Evolutionary conservation across 2,888 invertebrate genomes (phyloP).

Genomic region (Ichneumoninae sp.): DNA sequence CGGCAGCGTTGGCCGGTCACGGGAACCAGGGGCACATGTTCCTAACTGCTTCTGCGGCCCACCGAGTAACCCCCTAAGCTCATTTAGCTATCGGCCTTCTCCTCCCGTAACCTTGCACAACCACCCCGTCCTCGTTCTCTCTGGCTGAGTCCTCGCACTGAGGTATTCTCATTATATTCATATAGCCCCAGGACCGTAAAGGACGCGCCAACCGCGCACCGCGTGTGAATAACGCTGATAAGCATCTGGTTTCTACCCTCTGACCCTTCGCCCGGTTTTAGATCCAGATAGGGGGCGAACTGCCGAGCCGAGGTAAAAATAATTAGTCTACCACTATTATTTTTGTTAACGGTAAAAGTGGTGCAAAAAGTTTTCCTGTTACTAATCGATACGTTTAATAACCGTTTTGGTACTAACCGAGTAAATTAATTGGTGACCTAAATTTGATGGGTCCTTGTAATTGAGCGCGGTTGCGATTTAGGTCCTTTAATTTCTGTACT

Average conservation of each 20-base stretch:
- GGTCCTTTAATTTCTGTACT: too few species aligned
- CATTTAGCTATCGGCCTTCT: constrained; percentile 71
- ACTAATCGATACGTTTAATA: too few species aligned
- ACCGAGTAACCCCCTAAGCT: constrained; percentile 67
- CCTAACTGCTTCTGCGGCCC: constrained; percentile 71
- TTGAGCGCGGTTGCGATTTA: not conserved
- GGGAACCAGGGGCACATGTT: constrained; percentile 65
- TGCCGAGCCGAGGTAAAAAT: not conserved
- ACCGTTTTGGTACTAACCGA: too few species aligned
- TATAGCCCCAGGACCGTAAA: constrained; percentile 61
- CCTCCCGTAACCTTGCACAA: constrained; percentile 38
- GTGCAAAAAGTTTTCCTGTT: not conserved
- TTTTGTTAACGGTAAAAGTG: not conserved
- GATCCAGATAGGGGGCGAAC: not conserved
- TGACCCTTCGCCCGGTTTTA: constrained; percentile 26
- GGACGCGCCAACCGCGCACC: constrained; percentile 62
- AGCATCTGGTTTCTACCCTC: constrained; percentile 69
- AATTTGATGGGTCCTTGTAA: not conserved
- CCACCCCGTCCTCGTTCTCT: constrained; percentile 28
- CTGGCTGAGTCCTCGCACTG: constrained; percentile 24
- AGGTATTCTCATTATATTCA: constrained; percentile 74
- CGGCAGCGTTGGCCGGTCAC: constrained; percentile 56
- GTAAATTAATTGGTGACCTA: not conserved
- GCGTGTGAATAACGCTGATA: constrained; percentile 75
- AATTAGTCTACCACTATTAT: not conserved